These are phyloP conservation scores for Romanogobio albipinnatus DNA, from an alignment of 2,113 vertebrate genomes.

Conservation along the genomic window DNA sequence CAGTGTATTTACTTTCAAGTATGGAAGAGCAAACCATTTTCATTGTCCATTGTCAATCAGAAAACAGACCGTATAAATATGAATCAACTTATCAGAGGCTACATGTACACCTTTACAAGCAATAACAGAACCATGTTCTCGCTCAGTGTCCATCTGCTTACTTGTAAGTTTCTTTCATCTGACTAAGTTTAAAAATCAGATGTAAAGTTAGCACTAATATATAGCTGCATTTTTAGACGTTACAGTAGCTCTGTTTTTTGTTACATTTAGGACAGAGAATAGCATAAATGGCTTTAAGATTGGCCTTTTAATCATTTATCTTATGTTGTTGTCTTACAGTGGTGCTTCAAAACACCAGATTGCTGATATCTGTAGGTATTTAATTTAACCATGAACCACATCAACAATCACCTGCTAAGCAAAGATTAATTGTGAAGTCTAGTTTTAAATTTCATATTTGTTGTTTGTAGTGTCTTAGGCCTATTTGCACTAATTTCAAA, in stretches of 20 bases:
- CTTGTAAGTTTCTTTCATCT: conserved; percentile 3
- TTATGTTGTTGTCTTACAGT: neutral
- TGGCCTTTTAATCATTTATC: neutral
- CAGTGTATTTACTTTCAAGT: too few species aligned
- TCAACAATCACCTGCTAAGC: neutral
- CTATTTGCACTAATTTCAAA: too few species aligned
- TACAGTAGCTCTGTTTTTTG: neutral
- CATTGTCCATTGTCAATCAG: neutral
- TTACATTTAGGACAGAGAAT: neutral
- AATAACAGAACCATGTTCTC: neutral
- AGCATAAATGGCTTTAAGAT: neutral
- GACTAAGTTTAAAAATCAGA: neutral
- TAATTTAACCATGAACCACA: neutral
- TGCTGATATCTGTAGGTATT: conserved; percentile 19
- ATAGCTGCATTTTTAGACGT: neutral
- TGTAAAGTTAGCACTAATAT: neutral
- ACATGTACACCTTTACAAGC: neutral
- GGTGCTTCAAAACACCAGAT: neutral
- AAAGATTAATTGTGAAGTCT: too few species aligned
- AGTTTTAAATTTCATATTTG: neutral
- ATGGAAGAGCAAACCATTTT: too few species aligned
- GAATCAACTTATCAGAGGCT: neutral
- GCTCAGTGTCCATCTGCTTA: conserved; percentile 27
- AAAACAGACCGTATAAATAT: neutral
- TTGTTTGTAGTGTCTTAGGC: neutral